A percentile compares a stretch with the other conserved stretches of the same genome.
These are phyloP conservation scores for Cossypha dichroa DNA, from an alignment of 2,797 vertebrate genomes.

Conservation along the genomic window DNA sequence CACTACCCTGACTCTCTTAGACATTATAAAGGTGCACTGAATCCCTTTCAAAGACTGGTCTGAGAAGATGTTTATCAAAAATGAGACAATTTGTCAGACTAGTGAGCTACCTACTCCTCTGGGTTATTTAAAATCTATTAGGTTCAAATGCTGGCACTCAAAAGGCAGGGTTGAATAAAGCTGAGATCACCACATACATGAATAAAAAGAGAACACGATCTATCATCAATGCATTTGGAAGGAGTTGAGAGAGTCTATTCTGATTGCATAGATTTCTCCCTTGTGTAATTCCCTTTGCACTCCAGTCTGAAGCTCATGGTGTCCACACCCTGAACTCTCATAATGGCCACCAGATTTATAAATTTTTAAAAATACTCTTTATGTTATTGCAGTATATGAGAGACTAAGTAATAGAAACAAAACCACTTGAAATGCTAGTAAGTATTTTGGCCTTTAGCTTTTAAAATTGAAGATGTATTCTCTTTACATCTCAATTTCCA, in stretches of 20 bases:
- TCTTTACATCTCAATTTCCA: neutral
- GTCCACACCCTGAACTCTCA: neutral
- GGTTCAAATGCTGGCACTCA: neutral
- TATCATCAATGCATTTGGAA: slow-evolving; percentile 15
- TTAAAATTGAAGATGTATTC: neutral
- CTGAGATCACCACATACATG: slow-evolving; percentile 13
- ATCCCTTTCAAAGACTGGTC: neutral
- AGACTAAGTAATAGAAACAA: neutral
- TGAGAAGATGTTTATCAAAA: neutral
- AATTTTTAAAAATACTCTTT: neutral
- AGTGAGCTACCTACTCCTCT: neutral
- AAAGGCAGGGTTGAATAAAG: neutral
- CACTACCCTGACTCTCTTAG: neutral
- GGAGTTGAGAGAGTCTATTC: slow-evolving; percentile 7
- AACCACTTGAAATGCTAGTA: neutral
- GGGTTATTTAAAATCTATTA: neutral
- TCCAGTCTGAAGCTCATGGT: neutral
- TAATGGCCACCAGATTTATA: neutral
- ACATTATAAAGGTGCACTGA: neutral
- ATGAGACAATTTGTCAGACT: neutral
- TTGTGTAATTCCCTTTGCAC: neutral
- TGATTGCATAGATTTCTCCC: slow-evolving; percentile 1
- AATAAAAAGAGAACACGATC: neutral
- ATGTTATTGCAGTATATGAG: neutral
- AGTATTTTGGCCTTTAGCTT: neutral